Conservation (phyloP, 2,888 invertebrate genomes). For the Rapana venosa region DNA sequence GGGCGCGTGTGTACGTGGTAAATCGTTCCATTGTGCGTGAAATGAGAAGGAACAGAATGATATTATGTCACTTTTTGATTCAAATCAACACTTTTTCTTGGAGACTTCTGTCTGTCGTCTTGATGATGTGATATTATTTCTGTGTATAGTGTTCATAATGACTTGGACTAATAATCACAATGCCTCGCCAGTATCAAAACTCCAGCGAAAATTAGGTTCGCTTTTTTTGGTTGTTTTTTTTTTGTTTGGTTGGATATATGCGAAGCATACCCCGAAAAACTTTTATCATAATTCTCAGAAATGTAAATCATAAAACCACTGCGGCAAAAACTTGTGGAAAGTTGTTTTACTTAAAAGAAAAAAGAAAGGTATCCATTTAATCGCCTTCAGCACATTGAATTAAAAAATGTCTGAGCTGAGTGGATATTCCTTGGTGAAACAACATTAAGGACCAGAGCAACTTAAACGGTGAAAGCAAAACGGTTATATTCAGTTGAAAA, state of each 20-base stretch:
- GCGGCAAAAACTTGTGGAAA: too few relatives aligned
- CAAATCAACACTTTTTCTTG: neutral
- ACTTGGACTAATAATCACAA: neutral
- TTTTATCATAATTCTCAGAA: neutral
- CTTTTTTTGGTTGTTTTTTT: neutral
- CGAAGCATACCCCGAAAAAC: too few relatives aligned
- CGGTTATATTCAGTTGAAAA: neutral
- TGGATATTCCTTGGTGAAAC: neutral
- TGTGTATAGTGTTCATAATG: constrained; percentile 31
- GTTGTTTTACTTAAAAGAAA: neutral
- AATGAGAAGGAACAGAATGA: neutral
- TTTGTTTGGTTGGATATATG: too few relatives aligned
- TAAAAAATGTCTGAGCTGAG: too few relatives aligned
- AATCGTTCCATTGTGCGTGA: too few relatives aligned
- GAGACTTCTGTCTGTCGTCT: neutral
- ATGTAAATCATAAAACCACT: neutral
- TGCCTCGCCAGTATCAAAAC: neutral
- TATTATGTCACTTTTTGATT: neutral
- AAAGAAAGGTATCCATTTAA: neutral
- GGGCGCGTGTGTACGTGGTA: too few relatives aligned
- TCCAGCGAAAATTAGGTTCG: neutral
- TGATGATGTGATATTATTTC: constrained; percentile 28
- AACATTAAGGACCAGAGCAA: neutral
- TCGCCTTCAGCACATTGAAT: too few relatives aligned
- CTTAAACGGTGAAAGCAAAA: neutral